phyloP scores from a whole-genome alignment of 2,888 invertebrate genomes.

The Chloroclysta siterata region DNA sequence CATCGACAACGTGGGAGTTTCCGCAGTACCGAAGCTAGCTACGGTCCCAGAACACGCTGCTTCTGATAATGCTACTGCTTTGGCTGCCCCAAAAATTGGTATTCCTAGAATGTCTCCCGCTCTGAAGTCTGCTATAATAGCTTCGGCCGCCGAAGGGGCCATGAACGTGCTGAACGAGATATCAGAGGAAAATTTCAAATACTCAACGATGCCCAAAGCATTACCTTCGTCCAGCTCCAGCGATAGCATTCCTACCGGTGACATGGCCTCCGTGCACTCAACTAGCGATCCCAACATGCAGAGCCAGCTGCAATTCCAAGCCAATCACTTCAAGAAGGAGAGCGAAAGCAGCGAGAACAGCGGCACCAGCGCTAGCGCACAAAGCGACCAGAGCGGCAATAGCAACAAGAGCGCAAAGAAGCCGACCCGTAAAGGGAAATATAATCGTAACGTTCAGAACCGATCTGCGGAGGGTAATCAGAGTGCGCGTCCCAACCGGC shows the following conservation, averaged over 20 bases:
- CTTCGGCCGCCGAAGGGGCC: background rate
- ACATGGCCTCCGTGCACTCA: slow-evolving; percentile 47
- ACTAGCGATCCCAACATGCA: slow-evolving; percentile 59
- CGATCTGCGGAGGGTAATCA: background rate
- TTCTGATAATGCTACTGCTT: background rate
- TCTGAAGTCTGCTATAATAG: background rate
- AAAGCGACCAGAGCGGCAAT: slow-evolving; percentile 3
- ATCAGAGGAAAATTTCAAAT: background rate
- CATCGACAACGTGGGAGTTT: background rate
- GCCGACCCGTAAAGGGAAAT: slow-evolving; percentile 1
- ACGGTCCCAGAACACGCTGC: background rate
- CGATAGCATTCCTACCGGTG: slow-evolving; percentile 86
- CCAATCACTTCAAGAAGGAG: slow-evolving; percentile 72
- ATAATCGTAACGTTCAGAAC: slow-evolving; percentile 6
- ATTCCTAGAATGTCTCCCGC: background rate
- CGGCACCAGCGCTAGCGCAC: slow-evolving; percentile 45
- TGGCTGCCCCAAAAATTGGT: background rate
- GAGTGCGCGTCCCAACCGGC: background rate
- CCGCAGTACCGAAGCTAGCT: background rate
- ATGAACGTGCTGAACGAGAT: background rate
- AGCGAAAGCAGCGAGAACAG: slow-evolving; percentile 44
- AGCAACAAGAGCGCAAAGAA: slow-evolving; percentile 1
- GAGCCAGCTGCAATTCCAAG: slow-evolving; percentile 67
- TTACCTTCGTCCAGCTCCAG: slow-evolving; percentile 71
- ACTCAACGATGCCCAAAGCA: no score